Conservation (phyloP, 1,140 invertebrate genomes). For the Leptinotarsa undecemlineata region DNA sequence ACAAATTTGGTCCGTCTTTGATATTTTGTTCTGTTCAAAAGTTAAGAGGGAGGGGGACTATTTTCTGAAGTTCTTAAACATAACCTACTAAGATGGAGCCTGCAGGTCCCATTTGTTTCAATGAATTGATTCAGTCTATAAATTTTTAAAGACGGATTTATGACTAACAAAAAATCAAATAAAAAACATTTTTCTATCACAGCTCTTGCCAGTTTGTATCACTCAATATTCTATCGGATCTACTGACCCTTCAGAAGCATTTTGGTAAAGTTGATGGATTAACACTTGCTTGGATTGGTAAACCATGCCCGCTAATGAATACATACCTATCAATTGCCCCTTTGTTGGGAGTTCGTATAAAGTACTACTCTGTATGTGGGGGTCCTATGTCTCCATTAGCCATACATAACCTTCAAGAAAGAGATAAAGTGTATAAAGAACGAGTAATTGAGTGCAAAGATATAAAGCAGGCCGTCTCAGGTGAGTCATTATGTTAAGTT, state of each 20-base stretch:
- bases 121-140: no score
- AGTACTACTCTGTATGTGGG: conserved; percentile 4
- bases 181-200: neutral
- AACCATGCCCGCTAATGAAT: conserved; percentile 7
- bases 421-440: neutral
- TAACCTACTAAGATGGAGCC: no score
- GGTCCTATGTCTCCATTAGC: conserved; percentile 10
- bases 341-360: conserved; percentile 11
- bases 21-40: no score
- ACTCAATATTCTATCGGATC: conserved; percentile 7
- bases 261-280: conserved; percentile 16
- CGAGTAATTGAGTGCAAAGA: conserved; percentile 7
- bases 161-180: neutral
- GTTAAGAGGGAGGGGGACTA: no score
- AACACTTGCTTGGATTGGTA: conserved; percentile 17
- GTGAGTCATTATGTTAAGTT: neutral
- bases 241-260: conserved; percentile 16
- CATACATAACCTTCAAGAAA: conserved; percentile 4
- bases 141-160: no score
- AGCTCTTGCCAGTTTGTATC: conserved; percentile 18
- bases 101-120: no score
- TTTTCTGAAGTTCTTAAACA: no score
- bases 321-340: conserved; percentile 17
- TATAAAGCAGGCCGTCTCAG: conserved; percentile 1
- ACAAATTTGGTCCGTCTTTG: no score